Evolutionary conservation across 2,888 invertebrate species (phyloP).

Genomic region (Sminthurinus aureus): DNA sequence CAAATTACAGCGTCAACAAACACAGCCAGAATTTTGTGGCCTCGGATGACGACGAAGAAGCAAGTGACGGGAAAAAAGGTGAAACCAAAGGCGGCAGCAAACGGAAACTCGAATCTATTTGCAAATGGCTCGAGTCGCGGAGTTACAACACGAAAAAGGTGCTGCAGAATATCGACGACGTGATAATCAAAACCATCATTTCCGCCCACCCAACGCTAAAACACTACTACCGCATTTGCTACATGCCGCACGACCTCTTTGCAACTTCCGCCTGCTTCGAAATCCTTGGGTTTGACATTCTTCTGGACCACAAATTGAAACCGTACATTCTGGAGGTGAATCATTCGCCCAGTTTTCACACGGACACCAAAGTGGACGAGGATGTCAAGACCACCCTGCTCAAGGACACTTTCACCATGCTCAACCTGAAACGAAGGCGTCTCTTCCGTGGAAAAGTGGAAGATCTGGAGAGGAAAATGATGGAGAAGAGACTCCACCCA

Average conservation of each 20-base stretch:
- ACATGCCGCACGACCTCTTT: slow-evolving; percentile 80
- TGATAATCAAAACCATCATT: slow-evolving; percentile 88
- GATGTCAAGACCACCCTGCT: slow-evolving; percentile 85
- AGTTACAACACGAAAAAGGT: slow-evolving; percentile 78
- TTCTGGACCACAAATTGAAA: slow-evolving; percentile 83
- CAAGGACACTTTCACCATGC: slow-evolving; percentile 76
- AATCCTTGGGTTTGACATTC: slow-evolving; percentile 87
- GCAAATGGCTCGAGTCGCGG: slow-evolving; percentile 74
- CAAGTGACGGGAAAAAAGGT: slow-evolving; percentile 68
- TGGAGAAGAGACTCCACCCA: too few relatives aligned
- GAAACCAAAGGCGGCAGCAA: too few relatives aligned
- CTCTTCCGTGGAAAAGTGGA: too few relatives aligned
- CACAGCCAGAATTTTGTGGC: slow-evolving; percentile 81
- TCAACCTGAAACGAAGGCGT: too few relatives aligned
- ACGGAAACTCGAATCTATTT: slow-evolving; percentile 64
- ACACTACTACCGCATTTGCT: slow-evolving; percentile 86
- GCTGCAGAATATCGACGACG: slow-evolving; percentile 86
- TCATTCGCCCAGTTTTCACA: slow-evolving; percentile 92
- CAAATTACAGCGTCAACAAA: slow-evolving; percentile 93
- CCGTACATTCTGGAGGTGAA: slow-evolving; percentile 90
- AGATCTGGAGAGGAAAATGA: too few relatives aligned
- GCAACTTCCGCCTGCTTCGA: slow-evolving; percentile 85
- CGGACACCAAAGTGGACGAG: slow-evolving; percentile 82
- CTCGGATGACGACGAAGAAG: slow-evolving; percentile 68
- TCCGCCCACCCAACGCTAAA: slow-evolving; percentile 87